A percentile compares a stretch with the other conserved stretches of the same genome.
phyloP scores from a whole-genome alignment of 2,797 vertebrate species.

The Bradypodion pumilum region DNA sequence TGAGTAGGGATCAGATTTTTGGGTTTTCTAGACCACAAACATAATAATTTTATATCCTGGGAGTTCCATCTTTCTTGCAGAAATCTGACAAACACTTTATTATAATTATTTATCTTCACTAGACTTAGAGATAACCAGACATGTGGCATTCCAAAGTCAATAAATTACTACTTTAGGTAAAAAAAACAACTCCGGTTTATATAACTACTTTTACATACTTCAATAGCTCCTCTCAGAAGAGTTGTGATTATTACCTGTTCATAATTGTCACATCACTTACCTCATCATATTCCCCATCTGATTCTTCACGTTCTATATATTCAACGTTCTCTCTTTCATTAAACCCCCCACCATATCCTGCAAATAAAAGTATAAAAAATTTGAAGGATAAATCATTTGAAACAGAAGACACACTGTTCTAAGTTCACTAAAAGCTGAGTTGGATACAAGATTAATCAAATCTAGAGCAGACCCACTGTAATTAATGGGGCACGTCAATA shows the following conservation, averaged over 20 bases:
- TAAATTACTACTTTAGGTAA: not conserved
- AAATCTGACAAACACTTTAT: too few species aligned
- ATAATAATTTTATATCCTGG: too few species aligned
- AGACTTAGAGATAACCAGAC: not conserved
- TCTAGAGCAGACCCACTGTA: not conserved
- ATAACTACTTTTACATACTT: not conserved
- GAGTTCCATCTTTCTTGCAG: too few species aligned
- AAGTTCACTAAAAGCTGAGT: not conserved
- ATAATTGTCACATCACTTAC: slow-evolving; percentile 64
- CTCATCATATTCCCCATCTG: slow-evolving; percentile 98
- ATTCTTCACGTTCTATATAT: slow-evolving; percentile 97
- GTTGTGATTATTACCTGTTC: not conserved
- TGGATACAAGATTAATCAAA: not conserved
- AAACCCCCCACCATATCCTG: slow-evolving; percentile 97
- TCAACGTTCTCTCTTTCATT: slow-evolving; percentile 98
- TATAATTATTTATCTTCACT: not conserved
- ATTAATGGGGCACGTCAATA: not conserved
- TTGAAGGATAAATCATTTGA: not conserved
- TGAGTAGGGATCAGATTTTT: too few species aligned
- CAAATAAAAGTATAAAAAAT: not conserved
- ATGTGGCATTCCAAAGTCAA: not conserved
- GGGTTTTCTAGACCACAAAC: too few species aligned
- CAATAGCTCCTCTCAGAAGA: not conserved
- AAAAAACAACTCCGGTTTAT: not conserved
- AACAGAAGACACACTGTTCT: accelerated